Evolutionary conservation across 2,888 invertebrate genomes (phyloP), one percentile per base, ranked within the genome.

Genomic region (Drosophila ochracea): DNA sequence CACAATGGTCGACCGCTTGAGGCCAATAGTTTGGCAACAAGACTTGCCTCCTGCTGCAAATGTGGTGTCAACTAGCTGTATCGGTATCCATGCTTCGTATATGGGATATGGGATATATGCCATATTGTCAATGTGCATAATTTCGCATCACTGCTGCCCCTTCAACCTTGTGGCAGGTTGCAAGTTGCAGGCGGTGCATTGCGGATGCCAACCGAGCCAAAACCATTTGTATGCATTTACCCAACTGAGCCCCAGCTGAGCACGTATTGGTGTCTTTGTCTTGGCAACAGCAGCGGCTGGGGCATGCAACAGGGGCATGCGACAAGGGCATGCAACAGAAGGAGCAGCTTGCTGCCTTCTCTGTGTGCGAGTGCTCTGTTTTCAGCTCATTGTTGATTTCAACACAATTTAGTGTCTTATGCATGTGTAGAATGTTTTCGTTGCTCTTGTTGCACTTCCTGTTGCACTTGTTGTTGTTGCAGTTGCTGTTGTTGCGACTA

Each of bases 381-480:
- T 82, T 79, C 76, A 80, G 78, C 90, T 90, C 85, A 91, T 86
- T 90, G 87, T 88, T 91, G 90, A 88, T 91, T 91, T 90, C 91
- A 88, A 80, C 91, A 90, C 90, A 91, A 90, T 91, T 84, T 91
- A 80, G 89, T 84, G 86, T 83, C 86, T 88, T 91, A 82, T 88
- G 77, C 82, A 74, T 79, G 76, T 70, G 73, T 31, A 49, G 57
- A 35, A 30, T 53, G 70, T 60, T 69, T 73, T 68, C 54, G 68
- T 60, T 69, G 68, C 52, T 68, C 62, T 28, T 62, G 69, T 37
- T 63, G 57, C 62, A 59, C 52, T 57, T 69, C 76, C 65, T 78
- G 61, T 50, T 53, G 47, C 30, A 25, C 64, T 31, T 59, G 47
- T 25, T 53, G 55, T 49, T 60, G 21, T 13, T 21, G 47, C 30